Evolutionary conservation across 2,888 invertebrate genomes (phyloP).

Genomic region (Drosophila dives): DNA sequence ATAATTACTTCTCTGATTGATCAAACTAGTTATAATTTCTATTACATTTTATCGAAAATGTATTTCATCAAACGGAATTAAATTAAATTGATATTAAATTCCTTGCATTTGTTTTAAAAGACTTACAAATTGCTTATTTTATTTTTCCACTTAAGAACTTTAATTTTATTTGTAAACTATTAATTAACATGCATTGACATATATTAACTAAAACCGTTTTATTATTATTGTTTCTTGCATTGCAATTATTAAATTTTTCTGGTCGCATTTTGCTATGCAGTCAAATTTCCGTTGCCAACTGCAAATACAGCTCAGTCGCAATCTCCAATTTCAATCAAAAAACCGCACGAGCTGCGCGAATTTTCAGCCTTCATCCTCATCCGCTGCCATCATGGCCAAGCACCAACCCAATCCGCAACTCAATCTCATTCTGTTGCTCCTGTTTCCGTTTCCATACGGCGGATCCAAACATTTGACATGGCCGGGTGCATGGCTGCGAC

Average conservation of each 20-base stretch:
- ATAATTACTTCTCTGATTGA: no score
- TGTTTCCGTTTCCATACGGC: slow-evolving; percentile 2
- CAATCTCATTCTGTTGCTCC: slow-evolving; percentile 8
- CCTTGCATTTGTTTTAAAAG: no score
- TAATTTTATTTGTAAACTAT: no score
- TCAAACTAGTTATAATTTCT: slow-evolving; percentile 2
- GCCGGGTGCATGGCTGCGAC: slow-evolving; percentile 56
- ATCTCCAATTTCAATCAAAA: slow-evolving; percentile 80
- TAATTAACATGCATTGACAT: neutral
- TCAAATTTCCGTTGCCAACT: slow-evolving; percentile 74
- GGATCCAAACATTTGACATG: slow-evolving; percentile 25
- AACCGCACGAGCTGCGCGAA: slow-evolving; percentile 61
- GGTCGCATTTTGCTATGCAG: slow-evolving; percentile 71
- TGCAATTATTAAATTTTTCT: slow-evolving; percentile 68
- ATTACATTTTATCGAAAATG: no score
- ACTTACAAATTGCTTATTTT: no score
- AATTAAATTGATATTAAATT: no score
- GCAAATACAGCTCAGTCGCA: slow-evolving; percentile 68
- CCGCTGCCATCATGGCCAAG: neutral
- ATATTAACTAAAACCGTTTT: slow-evolving; percentile 17
- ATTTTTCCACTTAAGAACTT: slow-evolving; percentile 21
- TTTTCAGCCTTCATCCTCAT: slow-evolving; percentile 12
- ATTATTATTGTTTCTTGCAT: no score
- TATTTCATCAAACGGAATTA: no score
- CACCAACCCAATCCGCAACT: neutral